Evolutionary conservation across 2,113 vertebrate species (phyloP).

Genomic region (Microcebus lehilahytsara): DNA sequence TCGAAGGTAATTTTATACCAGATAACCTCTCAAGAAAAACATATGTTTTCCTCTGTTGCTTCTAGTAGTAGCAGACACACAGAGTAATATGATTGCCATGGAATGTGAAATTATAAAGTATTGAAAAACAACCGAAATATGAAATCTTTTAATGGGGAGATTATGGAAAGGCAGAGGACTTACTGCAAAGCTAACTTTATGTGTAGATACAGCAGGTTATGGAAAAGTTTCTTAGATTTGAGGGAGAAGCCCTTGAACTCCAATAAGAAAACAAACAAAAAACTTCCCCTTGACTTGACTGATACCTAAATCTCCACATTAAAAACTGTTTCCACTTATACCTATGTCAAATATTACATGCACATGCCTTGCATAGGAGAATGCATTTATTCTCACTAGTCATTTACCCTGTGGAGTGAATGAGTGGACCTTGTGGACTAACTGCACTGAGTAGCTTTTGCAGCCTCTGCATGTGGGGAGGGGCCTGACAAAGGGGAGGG

Average conservation of each 20-base stretch:
- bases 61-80: background rate
- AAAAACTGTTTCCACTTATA: background rate
- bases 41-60: background rate
- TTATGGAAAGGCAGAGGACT: background rate
- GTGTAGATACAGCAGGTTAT: background rate
- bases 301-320: background rate
- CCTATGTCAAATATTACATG: background rate
- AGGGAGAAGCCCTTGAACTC: background rate
- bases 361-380: background rate
- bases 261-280: background rate
- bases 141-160: background rate
- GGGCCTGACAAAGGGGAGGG: background rate
- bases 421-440: background rate
- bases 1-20: background rate
- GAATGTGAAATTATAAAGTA: background rate
- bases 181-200: background rate
- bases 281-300: background rate
- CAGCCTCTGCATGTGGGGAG: background rate
- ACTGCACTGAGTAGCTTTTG: background rate
- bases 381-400: background rate
- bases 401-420: background rate
- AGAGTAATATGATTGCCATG: background rate
- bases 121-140: constrained; percentile 19
- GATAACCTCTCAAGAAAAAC: background rate
- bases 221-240: background rate